Evolutionary conservation across 2,113 vertebrate species (phyloP).

Genomic region (Macaca mulatta): DNA sequence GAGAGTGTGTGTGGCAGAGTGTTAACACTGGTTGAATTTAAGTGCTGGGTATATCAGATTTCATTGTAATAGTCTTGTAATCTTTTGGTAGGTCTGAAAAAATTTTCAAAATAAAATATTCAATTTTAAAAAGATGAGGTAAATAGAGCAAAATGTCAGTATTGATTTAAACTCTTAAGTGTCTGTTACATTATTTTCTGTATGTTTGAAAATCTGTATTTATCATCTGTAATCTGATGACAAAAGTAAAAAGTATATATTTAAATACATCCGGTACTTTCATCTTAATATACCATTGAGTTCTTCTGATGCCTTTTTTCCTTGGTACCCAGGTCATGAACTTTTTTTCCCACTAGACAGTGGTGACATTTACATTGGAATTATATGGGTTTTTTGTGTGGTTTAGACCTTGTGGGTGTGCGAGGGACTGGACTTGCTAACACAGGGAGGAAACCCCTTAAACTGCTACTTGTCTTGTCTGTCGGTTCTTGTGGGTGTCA

Average conservation of each 20-base stretch:
- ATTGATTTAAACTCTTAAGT: not conserved
- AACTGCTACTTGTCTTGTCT: not conserved
- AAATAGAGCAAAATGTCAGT: not conserved
- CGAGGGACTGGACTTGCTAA: not conserved
- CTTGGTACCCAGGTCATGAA: not conserved
- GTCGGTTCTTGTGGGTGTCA: not conserved
- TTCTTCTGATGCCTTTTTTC: not conserved
- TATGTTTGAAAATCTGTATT: not conserved
- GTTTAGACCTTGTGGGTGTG: not conserved
- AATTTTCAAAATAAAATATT: not conserved
- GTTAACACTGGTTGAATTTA: not conserved
- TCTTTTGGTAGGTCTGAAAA: not conserved
- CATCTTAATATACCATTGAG: not conserved
- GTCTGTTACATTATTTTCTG: not conserved
- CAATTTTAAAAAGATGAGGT: not conserved
- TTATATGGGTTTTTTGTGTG: not conserved
- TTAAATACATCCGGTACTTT: not conserved
- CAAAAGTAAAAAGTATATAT: no score
- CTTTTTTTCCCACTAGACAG: not conserved
- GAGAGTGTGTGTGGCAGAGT: not conserved
- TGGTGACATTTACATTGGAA: not conserved
- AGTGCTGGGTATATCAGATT: not conserved
- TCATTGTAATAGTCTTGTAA: not conserved
- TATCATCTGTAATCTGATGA: no score
- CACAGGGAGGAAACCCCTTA: not conserved